Percentiles rank a stretch among this genome's conserved stretches.
phyloP scores from a whole-genome alignment of 1,140 invertebrate species.

The Andricus grossulariae region DNA sequence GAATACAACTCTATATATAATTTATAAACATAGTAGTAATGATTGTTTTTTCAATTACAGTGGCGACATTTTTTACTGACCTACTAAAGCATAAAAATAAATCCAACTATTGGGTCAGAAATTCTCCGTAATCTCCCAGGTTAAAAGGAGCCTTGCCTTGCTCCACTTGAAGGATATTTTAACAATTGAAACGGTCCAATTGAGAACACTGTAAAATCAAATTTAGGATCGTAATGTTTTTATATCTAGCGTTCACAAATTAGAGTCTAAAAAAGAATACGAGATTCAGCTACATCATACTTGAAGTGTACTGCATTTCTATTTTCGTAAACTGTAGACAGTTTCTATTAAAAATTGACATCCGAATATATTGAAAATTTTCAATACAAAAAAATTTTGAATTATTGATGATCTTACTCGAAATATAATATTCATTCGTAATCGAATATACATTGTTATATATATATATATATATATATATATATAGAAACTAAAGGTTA shows the following conservation, averaged over 20 bases:
- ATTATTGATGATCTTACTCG: conserved; percentile 13
- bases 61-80: neutral
- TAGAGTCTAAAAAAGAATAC: neutral
- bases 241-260: conserved; percentile 24
- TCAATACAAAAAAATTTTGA: neutral
- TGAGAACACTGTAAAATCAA: neutral
- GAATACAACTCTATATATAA: too few species aligned
- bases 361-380: neutral
- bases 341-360: conserved; percentile 6
- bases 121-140: conserved; percentile 10
- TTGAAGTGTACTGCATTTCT: neutral
- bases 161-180: conserved; percentile 14
- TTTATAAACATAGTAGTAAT: too few species aligned
- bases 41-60: too few species aligned
- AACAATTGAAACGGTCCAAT: conserved; percentile 10
- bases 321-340: conserved; percentile 13
- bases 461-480: too few species aligned
- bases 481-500: too few species aligned
- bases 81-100: conserved; percentile 19
- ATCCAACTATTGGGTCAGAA: neutral
- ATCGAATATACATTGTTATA: too few species aligned
- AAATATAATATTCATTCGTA: conserved; percentile 20
- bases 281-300: neutral
- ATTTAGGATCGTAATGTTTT: conserved; percentile 4
- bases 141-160: conserved; percentile 5